Evolutionary conservation across 30 jellyfish, hydroid and myxozoan genomes (phyloP), one percentile per base, ranked within the genome.

Genomic region (Cassiopea andromeda): DNA sequence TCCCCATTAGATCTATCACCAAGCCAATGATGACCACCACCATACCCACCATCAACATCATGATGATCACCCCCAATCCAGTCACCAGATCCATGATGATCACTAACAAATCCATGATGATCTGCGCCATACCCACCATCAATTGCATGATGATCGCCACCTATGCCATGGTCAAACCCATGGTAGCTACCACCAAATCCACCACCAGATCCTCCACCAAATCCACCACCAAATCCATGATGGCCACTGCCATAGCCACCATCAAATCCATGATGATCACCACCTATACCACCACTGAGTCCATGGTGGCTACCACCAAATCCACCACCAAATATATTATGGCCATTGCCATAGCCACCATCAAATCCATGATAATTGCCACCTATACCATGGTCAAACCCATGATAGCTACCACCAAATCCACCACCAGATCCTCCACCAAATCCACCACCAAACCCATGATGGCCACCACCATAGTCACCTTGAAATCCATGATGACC

Each of bases 371-470:
- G 17, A 85, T 85, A 87, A 1, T 87, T 87, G 74, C 81, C 82
- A 73, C 80, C 92, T 45, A 54, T 54, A 2, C 92, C 85, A 84
- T 60, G 87, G 19, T 82, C 46, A 57, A 77, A 77, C 3, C 86
- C 86, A 77, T 77, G 86, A n/a, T 48, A 48, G 18, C 61, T 81
- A 85, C 80, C 83, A 46, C 81, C 78, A 60, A 3, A 57, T 8
- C 78, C 77, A 3, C 81, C 86, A 12, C 87, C 93, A 69, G 27
- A 70, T 16, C 87, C 87, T 6, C 88, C 88, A 59, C 84, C 88
- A 68, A 49, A 58, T 5, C 87, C 88, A 18, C 83, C 93, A 73
- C 93, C 88, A 61, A 54, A 70, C 73, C 91, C 91, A 83, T 27
- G 77, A 71, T 68, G 84, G 59, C 84, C 91, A 54, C 78, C 85